Conservation (phyloP, 2,888 invertebrate genomes). For the Phytoseiulus persimilis region DNA sequence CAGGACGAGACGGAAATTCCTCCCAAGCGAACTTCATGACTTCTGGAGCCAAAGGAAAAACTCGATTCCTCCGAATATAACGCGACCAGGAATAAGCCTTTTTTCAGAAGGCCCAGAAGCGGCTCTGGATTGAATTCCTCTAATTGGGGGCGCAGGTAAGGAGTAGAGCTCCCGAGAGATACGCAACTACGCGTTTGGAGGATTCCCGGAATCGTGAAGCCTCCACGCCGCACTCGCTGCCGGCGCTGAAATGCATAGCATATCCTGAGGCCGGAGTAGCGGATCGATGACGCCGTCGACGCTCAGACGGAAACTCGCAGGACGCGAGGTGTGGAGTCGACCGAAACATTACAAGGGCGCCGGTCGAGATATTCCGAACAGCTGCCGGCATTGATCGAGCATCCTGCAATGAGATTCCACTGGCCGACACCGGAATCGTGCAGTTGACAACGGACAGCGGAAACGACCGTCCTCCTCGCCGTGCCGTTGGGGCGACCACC, state of each 20-base stretch:
- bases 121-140: too few relatives aligned
- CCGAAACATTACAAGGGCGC: neutral
- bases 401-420: neutral
- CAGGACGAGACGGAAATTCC: neutral
- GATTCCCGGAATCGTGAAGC: neutral
- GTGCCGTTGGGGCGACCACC: too few relatives aligned
- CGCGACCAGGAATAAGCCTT: neutral
- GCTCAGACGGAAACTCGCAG: neutral
- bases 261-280: neutral
- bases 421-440: too few relatives aligned
- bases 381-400: neutral
- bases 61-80: neutral
- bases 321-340: neutral
- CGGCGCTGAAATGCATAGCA: neutral
- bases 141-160: too few relatives aligned
- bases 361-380: neutral
- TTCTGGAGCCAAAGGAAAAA: neutral
- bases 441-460: too few relatives aligned
- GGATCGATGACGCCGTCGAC: neutral
- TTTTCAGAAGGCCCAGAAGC: too few relatives aligned
- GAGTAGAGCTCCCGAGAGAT: too few relatives aligned
- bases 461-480: too few relatives aligned
- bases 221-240: neutral
- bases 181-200: too few relatives aligned
- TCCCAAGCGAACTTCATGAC: neutral